A percentile compares a stretch with the other conserved stretches of the same genome.
Conservation (phyloP, 2,888 invertebrate genomes). For the Caenorhabditis sp. region DNA sequence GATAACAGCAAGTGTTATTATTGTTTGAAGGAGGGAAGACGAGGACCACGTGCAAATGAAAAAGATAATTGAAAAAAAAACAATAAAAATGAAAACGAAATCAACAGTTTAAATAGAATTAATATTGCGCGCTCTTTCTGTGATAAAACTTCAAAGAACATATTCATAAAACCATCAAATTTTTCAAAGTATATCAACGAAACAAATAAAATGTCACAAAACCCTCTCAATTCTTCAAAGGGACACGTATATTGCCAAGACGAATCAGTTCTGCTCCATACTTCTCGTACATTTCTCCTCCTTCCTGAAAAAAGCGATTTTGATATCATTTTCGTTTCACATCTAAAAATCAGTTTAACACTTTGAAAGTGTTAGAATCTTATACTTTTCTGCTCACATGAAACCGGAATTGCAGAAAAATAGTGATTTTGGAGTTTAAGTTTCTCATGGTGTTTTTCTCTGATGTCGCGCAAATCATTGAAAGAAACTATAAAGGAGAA, state of each 20-base stretch:
- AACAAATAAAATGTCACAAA: neutral
- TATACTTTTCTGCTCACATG: too few relatives aligned
- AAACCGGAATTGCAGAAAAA: too few relatives aligned
- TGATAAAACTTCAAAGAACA: slow-evolving; percentile 1
- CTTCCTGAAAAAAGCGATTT: slow-evolving; percentile 52
- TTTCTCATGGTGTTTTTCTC: too few relatives aligned
- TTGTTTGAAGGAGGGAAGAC: neutral
- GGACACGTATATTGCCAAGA: slow-evolving; percentile 54
- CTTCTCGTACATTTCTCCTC: slow-evolving; percentile 63
- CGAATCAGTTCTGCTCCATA: slow-evolving; percentile 65
- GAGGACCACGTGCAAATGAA: neutral
- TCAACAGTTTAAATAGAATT: neutral
- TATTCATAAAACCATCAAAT: neutral
- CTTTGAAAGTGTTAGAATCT: too few relatives aligned
- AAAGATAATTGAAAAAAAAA: neutral
- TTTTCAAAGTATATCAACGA: neutral
- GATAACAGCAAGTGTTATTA: neutral
- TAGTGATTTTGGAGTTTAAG: too few relatives aligned
- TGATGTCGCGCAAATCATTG: too few relatives aligned
- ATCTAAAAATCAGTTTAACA: too few relatives aligned
- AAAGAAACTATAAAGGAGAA: too few relatives aligned
- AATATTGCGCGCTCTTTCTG: neutral
- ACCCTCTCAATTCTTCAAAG: slow-evolving; percentile 8
- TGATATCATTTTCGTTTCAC: too few relatives aligned
- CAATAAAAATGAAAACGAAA: neutral